Evolutionary conservation across 1,140 invertebrate genomes (phyloP).

Genomic region (Tetragonula clypearis): DNA sequence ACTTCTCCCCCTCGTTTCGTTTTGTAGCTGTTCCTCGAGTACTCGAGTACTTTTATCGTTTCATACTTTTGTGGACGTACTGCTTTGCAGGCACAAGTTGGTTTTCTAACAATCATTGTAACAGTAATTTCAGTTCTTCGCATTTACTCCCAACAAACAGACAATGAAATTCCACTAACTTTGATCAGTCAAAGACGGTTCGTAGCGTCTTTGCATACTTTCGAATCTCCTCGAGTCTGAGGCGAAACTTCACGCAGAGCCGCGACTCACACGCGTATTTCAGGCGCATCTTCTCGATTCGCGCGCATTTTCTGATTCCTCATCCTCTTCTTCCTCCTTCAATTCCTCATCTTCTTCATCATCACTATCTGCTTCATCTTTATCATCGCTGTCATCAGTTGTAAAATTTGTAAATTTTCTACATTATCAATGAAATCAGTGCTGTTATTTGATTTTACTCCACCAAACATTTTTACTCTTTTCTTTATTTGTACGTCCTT

Average conservation of each 20-base stretch:
- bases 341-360: slow-evolving; percentile 35
- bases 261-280: background rate
- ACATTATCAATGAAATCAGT: background rate
- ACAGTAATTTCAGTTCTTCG: too few species aligned
- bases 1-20: too few species aligned
- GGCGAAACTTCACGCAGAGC: too few species aligned
- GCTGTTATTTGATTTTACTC: background rate
- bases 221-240: background rate
- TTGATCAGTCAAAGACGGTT: too few species aligned
- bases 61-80: too few species aligned
- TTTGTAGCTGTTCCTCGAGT: too few species aligned
- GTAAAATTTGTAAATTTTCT: background rate
- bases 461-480: slow-evolving; percentile 60
- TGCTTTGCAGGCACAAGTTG: too few species aligned
- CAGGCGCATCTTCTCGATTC: background rate
- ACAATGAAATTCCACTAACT: too few species aligned
- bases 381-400: background rate
- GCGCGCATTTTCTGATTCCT: slow-evolving; percentile 54
- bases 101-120: too few species aligned
- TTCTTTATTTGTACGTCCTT: slow-evolving; percentile 49
- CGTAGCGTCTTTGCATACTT: background rate
- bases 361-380: background rate
- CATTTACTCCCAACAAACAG: too few species aligned
- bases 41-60: too few species aligned
- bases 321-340: slow-evolving; percentile 50